Evolutionary conservation across 1,140 invertebrate species (phyloP), one percentile per base, ranked within the genome.

Genomic region (Saccostrea echinata): DNA sequence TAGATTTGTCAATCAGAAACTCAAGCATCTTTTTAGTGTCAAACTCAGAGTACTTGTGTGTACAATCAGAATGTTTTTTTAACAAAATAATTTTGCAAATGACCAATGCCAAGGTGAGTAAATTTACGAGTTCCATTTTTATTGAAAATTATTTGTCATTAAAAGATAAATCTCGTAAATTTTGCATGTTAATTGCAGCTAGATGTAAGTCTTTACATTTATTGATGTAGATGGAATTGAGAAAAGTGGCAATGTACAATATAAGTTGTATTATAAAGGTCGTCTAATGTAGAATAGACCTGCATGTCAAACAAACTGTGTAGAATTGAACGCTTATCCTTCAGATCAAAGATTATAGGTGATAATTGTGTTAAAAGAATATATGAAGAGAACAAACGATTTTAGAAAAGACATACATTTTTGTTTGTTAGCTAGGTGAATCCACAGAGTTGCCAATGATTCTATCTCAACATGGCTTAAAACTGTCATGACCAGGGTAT

Each of bases 401-500:
- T 84, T 84, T 30, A 81, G 52, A 80, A 53, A 71, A 64, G 21
- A 57, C 21, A 27, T n/a, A 35, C 43, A 33, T 35, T 18, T 61
- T 64, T 89, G n/a, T 88, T 90, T 81, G 61, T 90, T 33, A 89
- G 82, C 84, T 90, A 86, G 43, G 53, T 90, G 9, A 88, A 90
- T 53, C 87, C 87, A 1, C 61, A 52, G 57, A 21, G 90, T 88
- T 35, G 30, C 81, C 3, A 89, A n/a, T 35, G 71, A 87, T 35
- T 86, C 90, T 24, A 71, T 88, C 21, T 57, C 51, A 30, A 0
- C 86, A 8, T 90, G 89, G 86, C 33, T 90, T 33, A 87, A 87
- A 43, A 81, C 81, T 18, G 18, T 86, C 27, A 86, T 90, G 87
- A n/a, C 3, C 18, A 52, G 24, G 27, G 43, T 86, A n/a, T 86